These are phyloP conservation scores for Lucilia sericata DNA, from an alignment of 1,140 invertebrate species.

Conservation along the genomic window DNA sequence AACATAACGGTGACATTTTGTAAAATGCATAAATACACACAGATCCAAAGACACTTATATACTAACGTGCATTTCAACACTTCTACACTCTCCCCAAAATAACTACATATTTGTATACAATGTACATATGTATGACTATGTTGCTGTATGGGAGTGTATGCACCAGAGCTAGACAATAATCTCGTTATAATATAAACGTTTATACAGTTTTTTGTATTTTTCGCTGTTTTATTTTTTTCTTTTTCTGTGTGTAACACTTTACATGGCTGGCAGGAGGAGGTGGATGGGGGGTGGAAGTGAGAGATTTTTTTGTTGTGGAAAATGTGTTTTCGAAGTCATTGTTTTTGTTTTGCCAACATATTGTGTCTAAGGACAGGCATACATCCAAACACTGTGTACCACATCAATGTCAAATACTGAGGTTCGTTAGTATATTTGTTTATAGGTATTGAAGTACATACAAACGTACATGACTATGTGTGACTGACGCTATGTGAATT, in stretches of 20 bases:
- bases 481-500: neutral
- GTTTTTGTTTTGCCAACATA: constrained; percentile 19
- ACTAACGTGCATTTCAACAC: neutral
- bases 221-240: neutral
- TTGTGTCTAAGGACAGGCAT: constrained; percentile 11
- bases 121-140: too few species aligned
- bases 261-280: neutral
- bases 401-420: constrained; percentile 28
- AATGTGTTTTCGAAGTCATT: constrained; percentile 2
- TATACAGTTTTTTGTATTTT: neutral
- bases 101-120: neutral
- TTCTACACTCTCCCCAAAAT: neutral
- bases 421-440: constrained; percentile 24
- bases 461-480: neutral
- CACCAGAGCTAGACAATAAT: constrained; percentile 16
- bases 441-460: neutral
- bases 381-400: neutral
- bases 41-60: neutral
- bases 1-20: constrained; percentile 26
- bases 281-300: neutral
- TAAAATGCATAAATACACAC: constrained; percentile 12
- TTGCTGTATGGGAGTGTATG: too few species aligned
- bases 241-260: neutral
- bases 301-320: neutral
- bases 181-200: constrained; percentile 24